Percentiles rank a stretch among this genome's conserved stretches.
Evolutionary conservation across 1,140 invertebrate species (phyloP).

Genomic region (Heliconius congener): DNA sequence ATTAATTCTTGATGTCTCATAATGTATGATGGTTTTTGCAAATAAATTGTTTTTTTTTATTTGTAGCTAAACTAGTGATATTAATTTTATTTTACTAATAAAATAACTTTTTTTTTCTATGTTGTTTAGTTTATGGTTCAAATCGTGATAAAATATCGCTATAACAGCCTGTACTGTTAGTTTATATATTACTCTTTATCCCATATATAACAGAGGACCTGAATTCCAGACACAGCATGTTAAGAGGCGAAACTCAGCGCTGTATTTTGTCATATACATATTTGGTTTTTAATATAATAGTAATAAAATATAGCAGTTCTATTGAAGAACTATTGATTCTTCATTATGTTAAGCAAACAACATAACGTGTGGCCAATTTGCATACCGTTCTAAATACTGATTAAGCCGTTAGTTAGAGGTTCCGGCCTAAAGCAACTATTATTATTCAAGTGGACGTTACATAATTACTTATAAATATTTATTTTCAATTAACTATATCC

Average conservation of each 20-base stretch:
- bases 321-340: conserved; percentile 15
- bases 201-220: neutral
- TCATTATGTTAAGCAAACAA: conserved; percentile 27
- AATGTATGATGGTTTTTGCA: conserved; percentile 2
- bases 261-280: neutral
- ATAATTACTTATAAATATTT: conserved; percentile 13
- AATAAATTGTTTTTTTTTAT: neutral
- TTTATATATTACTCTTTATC: no score
- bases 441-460: conserved; percentile 7
- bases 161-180: no score
- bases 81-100: no score
- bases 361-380: conserved; percentile 19
- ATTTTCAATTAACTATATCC: neutral
- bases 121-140: no score
- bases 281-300: neutral
- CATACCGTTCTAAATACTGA: conserved; percentile 22
- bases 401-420: conserved; percentile 24
- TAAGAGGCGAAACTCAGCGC: neutral
- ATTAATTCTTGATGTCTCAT: conserved; percentile 30
- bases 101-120: no score
- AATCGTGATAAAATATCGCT: no score
- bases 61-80: no score
- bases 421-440: conserved; percentile 1
- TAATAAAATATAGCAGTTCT: neutral
- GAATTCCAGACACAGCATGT: neutral